A percentile compares a stretch with the other conserved stretches of the same genome.
Conservation (phyloP, 1,140 invertebrate genomes). For the Bombus fervidus region DNA sequence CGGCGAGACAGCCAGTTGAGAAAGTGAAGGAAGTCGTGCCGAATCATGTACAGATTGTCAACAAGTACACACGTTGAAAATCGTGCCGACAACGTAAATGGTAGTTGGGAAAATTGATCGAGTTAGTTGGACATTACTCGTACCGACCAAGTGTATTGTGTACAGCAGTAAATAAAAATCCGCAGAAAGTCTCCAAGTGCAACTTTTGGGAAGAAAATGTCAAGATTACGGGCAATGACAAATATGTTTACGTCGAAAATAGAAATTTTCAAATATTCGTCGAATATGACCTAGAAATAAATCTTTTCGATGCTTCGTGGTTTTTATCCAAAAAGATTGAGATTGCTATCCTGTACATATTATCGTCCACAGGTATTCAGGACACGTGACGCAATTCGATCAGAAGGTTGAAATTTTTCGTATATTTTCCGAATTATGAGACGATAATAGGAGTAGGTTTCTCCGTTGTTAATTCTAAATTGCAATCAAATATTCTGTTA, state of each 20-base stretch:
- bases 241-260: background rate
- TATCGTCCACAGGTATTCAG: background rate
- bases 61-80: constrained; percentile 35
- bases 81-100: background rate
- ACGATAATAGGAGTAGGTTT: too few relatives aligned
- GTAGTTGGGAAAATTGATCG: constrained; percentile 27
- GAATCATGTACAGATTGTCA: constrained; percentile 19
- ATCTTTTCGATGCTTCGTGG: background rate
- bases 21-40: constrained; percentile 33
- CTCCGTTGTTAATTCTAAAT: background rate
- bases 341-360: background rate
- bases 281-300: background rate
- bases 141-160: background rate
- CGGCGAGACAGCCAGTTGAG: constrained; percentile 12
- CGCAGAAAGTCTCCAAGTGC: background rate
- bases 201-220: background rate
- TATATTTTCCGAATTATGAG: too few relatives aligned
- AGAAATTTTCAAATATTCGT: background rate
- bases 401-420: background rate
- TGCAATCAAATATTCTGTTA: background rate
- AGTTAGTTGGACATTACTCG: background rate
- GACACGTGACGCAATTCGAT: background rate
- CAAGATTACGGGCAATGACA: background rate
- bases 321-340: background rate
- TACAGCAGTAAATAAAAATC: constrained; percentile 7